Evolutionary conservation across 2,113 vertebrate genomes (phyloP), one percentile per base, ranked within the genome.

Genomic region (Dromiciops gliroides): DNA sequence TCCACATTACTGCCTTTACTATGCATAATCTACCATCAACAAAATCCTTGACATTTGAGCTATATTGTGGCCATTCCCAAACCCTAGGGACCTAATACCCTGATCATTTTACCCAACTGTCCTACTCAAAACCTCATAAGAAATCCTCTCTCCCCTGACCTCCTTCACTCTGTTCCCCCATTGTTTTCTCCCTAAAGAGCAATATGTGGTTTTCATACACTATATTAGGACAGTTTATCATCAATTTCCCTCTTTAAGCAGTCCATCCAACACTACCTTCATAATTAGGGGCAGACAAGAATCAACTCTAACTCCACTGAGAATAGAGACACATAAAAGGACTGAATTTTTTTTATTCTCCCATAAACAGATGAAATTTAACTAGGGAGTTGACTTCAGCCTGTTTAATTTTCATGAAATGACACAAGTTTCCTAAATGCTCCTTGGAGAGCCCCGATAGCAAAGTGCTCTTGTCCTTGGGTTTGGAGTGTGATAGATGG

Each of bases 381-480:
- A 25, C 56, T 48, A 53, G 93, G n/a, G 49, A 75, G 56, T 50
- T 67, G 91, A 8, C n/a, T 47, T 28, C 52, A 50, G 67, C 92
- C 92, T 89, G 83, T 96, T 94, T 97, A 96, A 97, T 98, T 98
- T 98, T 96, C 97, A 97, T 95, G 96, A 95, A 97, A 97, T 95
- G 93, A 96, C 91, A 95, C 93, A 94, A 96, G 95, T 48, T 91
- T 97, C 96, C 97, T 95, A 95, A 92, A 92, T 56, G 91, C 92
- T 97, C 97, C 94, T 96, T 91, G 56, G 96, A 98, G 96, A 98
- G 96, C 92, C 96, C 93, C 94, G 90, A 93, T 10, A 97, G 95
- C 96, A 95, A 96, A 97, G 93, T 83, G 60, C 56, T 96, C 93
- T 97, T 95, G 91, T 95, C 95, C 95, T 95, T 52, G 89, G 91